Percentiles rank a stretch among this genome's conserved stretches.
phyloP scores from a whole-genome alignment of 2,888 invertebrate species.

The Eristalis pertinax region DNA sequence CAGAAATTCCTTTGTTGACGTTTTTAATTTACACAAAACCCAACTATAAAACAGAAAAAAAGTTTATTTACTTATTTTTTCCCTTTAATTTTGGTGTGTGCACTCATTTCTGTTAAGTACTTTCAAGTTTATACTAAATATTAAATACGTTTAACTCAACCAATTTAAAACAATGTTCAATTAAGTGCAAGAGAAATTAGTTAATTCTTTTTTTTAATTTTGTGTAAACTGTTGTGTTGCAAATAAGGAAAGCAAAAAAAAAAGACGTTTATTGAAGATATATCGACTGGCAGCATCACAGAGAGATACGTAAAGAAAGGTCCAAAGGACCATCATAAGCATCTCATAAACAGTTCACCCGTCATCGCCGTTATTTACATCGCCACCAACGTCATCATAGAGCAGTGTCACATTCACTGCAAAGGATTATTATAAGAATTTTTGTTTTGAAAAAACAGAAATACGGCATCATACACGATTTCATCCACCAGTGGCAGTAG shows the following conservation, averaged over 20 bases:
- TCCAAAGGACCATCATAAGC: slow-evolving; percentile 28
- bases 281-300: not conserved
- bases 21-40: not conserved
- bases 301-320: slow-evolving; percentile 13
- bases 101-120: slow-evolving; percentile 4
- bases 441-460: slow-evolving; percentile 55
- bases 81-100: slow-evolving; percentile 33
- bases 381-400: slow-evolving; percentile 17
- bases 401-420: slow-evolving; percentile 61
- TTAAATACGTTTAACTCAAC: slow-evolving; percentile 10
- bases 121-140: slow-evolving; percentile 1
- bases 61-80: slow-evolving; percentile 28
- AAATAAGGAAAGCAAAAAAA: not conserved
- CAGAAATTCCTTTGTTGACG: not conserved
- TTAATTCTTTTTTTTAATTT: slow-evolving; percentile 43
- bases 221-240: slow-evolving; percentile 51
- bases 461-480: slow-evolving; percentile 66
- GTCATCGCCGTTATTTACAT: slow-evolving; percentile 10
- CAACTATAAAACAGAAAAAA: slow-evolving; percentile 2
- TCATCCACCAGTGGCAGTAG: slow-evolving; percentile 67
- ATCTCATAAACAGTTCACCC: slow-evolving; percentile 32
- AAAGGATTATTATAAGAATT: slow-evolving; percentile 43
- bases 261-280: slow-evolving; percentile 1
- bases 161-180: slow-evolving; percentile 37
- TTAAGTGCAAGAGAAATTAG: slow-evolving; percentile 37